phyloP scores from a whole-genome alignment of 2,113 vertebrate species.

The Oceanites oceanicus region DNA sequence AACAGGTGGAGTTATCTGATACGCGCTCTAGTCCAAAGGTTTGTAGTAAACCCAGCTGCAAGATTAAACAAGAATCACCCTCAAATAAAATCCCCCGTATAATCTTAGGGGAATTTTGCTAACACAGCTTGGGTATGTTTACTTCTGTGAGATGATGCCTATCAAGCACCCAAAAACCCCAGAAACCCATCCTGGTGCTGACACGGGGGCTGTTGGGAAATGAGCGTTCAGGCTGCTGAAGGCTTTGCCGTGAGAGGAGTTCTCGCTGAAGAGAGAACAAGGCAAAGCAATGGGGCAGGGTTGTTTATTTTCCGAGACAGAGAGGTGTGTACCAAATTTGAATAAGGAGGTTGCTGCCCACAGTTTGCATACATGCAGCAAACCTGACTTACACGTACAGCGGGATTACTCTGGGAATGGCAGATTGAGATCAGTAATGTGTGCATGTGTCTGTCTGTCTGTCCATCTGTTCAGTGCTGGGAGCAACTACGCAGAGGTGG shows the following conservation, averaged over 20 bases:
- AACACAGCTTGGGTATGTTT: neutral
- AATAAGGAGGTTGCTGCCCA: neutral
- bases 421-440: neutral
- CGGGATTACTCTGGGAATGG: neutral
- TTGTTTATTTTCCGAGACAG: neutral
- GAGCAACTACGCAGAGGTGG: neutral
- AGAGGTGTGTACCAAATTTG: neutral
- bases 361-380: neutral
- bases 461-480: neutral
- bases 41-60: neutral
- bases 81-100: neutral
- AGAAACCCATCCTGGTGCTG: neutral
- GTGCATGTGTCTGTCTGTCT: neutral
- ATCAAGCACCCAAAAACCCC: neutral
- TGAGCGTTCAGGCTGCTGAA: neutral
- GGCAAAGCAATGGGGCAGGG: neutral
- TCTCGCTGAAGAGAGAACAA: neutral
- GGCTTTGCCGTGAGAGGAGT: neutral
- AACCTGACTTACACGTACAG: accelerated
- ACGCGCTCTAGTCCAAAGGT: neutral
- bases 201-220: neutral
- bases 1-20: neutral
- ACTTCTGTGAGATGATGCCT: neutral
- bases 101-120: conserved; percentile 2
- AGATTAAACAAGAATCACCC: neutral